Conservation (phyloP, 2,113 vertebrate species). For the Ardeotis arabs region DNA sequence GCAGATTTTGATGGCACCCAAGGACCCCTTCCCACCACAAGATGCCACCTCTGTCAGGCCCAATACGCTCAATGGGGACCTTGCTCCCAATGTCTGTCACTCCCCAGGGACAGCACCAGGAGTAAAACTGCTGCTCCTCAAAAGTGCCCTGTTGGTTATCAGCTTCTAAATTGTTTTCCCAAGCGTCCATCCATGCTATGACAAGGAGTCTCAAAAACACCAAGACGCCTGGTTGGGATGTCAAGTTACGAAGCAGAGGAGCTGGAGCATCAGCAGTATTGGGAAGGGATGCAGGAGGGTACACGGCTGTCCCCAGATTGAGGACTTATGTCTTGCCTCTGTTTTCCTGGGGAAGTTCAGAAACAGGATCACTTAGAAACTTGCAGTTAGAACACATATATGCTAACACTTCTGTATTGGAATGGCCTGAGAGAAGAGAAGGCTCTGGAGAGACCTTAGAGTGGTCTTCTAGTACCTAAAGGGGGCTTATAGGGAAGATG, state of each 20-base stretch:
- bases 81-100: rapidly evolving
- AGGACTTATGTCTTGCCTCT: background rate
- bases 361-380: background rate
- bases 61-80: rapidly evolving
- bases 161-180: background rate
- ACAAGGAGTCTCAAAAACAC: background rate
- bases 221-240: rapidly evolving
- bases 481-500: no score
- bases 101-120: background rate
- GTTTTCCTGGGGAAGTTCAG: background rate
- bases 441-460: no score
- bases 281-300: background rate
- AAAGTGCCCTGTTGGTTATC: background rate
- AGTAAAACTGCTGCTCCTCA: background rate
- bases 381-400: background rate
- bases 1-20: background rate
- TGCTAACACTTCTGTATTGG: background rate
- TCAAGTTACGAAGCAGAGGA: rapidly evolving
- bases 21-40: background rate
- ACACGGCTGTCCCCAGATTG: rapidly evolving
- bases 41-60: background rate
- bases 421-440: no score
- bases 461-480: no score
- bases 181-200: background rate
- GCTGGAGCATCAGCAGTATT: background rate